Evolutionary conservation across 2,888 invertebrate species (phyloP).

Genomic region (Palloptera scutellata): DNA sequence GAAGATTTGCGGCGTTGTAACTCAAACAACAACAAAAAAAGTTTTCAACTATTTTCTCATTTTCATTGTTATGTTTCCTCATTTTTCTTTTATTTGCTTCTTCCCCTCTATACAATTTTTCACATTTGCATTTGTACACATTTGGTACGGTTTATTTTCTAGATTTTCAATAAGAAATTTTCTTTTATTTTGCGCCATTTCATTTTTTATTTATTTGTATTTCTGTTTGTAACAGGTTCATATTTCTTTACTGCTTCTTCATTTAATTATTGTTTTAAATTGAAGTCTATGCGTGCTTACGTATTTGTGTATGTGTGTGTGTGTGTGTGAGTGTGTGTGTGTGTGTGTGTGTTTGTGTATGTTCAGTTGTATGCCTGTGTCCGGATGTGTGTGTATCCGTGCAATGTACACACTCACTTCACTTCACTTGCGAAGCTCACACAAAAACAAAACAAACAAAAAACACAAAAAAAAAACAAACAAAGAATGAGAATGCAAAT

Average conservation of each 20-base stretch:
- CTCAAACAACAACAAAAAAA: too few species aligned
- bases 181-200: too few species aligned
- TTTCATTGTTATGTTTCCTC: too few species aligned
- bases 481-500: conserved; percentile 21
- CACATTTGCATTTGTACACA: too few species aligned
- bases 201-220: too few species aligned
- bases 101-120: too few species aligned
- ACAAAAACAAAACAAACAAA: conserved; percentile 8
- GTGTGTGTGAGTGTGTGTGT: neutral
- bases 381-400: neutral
- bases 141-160: too few species aligned
- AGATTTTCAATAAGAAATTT: too few species aligned
- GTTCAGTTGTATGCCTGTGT: neutral
- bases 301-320: neutral
- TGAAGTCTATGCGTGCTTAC: neutral
- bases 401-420: neutral
- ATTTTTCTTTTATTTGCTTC: too few species aligned
- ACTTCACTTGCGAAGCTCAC: conserved; percentile 9
- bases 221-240: neutral
- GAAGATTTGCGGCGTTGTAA: too few species aligned
- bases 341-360: conserved; percentile 6
- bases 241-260: neutral
- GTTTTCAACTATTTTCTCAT: too few species aligned
- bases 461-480: neutral
- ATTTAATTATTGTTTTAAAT: neutral